Evolutionary conservation across 1,140 invertebrate genomes (phyloP).

Genomic region (Drosophila nikananu): DNA sequence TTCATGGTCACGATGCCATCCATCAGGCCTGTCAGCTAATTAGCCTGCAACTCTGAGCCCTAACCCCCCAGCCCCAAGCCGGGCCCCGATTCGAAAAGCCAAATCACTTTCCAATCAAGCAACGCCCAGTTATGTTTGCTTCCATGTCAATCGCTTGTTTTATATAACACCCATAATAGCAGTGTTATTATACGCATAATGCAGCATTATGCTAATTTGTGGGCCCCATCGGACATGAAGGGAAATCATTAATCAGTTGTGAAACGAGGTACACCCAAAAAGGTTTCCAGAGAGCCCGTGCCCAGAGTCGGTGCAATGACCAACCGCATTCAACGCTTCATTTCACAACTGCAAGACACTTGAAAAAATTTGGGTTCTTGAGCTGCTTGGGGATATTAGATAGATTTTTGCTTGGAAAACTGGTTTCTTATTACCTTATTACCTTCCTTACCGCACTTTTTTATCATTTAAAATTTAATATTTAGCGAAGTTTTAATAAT

Average conservation of each 20-base stretch:
- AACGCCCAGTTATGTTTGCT: constrained; percentile 73
- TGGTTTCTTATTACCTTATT: too few relatives aligned
- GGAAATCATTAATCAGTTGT: constrained; percentile 81
- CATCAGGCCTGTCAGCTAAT: constrained; percentile 42
- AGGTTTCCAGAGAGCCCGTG: constrained; percentile 21
- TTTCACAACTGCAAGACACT: constrained; percentile 40
- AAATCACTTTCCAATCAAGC: constrained; percentile 78
- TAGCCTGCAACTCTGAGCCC: constrained; percentile 25
- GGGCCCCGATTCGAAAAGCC: constrained; percentile 44
- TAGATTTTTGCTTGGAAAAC: neutral
- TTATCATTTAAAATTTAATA: too few relatives aligned
- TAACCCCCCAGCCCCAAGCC: constrained; percentile 14
- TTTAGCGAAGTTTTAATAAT: neutral
- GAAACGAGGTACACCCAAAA: constrained; percentile 58
- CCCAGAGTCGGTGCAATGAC: constrained; percentile 63
- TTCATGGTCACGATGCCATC: constrained; percentile 67
- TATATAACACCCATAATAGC: constrained; percentile 72
- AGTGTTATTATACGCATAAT: constrained; percentile 75
- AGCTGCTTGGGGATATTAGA: neutral
- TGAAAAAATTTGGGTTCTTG: neutral
- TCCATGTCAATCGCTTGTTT: constrained; percentile 66
- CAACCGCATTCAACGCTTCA: constrained; percentile 52
- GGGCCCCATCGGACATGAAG: constrained; percentile 29
- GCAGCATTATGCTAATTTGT: constrained; percentile 75
- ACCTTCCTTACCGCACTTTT: too few relatives aligned